Conservation (phyloP, 2,797 vertebrate species). For the Falco peregrinus region DNA sequence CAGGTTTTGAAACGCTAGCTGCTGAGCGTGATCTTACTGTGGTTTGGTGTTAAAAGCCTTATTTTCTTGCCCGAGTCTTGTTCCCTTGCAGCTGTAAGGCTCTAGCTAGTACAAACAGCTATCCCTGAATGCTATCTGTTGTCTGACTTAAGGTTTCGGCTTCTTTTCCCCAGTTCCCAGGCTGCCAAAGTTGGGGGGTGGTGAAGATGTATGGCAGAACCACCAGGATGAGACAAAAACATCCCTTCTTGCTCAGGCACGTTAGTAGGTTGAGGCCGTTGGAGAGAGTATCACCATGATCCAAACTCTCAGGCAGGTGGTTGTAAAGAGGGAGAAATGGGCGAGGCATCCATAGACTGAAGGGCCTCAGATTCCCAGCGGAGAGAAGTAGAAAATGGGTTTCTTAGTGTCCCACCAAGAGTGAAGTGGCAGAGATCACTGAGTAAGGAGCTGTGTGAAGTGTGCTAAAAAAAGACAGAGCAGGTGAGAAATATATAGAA, state of each 20-base stretch:
- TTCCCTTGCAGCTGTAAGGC: background rate
- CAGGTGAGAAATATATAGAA: background rate
- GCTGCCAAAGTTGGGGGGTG: background rate
- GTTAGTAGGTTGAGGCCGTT: rapidly evolving
- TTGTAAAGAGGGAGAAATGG: background rate
- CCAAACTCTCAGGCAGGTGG: background rate
- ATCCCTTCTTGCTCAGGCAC: background rate
- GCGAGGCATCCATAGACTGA: background rate
- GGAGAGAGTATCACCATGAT: background rate
- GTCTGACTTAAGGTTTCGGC: background rate
- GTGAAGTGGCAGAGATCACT: background rate
- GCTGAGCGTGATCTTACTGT: background rate
- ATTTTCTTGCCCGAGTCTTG: conserved; percentile 27
- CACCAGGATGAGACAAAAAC: background rate
- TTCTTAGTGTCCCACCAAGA: background rate
- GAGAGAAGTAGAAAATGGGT: background rate
- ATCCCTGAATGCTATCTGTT: background rate
- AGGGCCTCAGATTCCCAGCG: background rate
- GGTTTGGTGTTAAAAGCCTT: conserved; percentile 29
- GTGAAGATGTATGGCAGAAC: background rate
- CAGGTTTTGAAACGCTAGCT: conserved; percentile 47
- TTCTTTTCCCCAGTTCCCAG: background rate
- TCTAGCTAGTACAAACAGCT: conserved; percentile 2
- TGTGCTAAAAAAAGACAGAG: background rate
- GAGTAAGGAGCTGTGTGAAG: background rate